Evolutionary conservation across 2,888 invertebrate genomes (phyloP), one percentile per base, ranked within the genome.

Genomic region (Clivina fossor): DNA sequence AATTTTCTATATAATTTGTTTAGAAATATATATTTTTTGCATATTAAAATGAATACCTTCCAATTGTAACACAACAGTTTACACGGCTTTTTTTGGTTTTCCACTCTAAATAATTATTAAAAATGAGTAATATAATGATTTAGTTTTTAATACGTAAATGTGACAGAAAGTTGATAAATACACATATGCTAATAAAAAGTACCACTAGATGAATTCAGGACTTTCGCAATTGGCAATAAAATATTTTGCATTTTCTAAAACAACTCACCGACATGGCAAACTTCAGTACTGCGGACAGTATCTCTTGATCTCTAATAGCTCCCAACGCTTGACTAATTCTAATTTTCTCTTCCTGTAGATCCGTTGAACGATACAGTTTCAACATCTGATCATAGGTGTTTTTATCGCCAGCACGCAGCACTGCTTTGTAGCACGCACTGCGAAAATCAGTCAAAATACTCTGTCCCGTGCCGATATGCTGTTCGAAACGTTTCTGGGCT

Each of bases 261-360:
- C n/a, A n/a, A n/a, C n/a, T 78, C 65, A 89, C 90, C 75, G 91
- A 87, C 74, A 90, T 81, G 4, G 91, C 84, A 71, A 92, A 91
- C 54, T 89, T 79, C 18, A 92, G 80, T 37, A 92, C 91, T 66
- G 84, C 83, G 43, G 79, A 77, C 56, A 94, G 77, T 53, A 93
- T 75, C 18, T 75, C 76, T 8, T 84, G 80, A 71, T 92, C 85
- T 59, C 80, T 80, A 49, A 90, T 83, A 33, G 88, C 84, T 24
- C 95, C 95, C 51, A 96, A 79, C 3, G 92, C 84, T 57, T 90
- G 80, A 55, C 90, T 83, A 67, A 96, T 88, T 66, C 96, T 83
- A 71, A 93, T 90, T 72, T 93, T 93, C 73, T 96, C 96, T 74
- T 96, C 96, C 67, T 93, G 91, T 62, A 93, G 76, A 74, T 94